These are phyloP conservation scores for Caenorhabditis sp. DNA, from an alignment of 2,888 invertebrate species.

Conservation along the genomic window DNA sequence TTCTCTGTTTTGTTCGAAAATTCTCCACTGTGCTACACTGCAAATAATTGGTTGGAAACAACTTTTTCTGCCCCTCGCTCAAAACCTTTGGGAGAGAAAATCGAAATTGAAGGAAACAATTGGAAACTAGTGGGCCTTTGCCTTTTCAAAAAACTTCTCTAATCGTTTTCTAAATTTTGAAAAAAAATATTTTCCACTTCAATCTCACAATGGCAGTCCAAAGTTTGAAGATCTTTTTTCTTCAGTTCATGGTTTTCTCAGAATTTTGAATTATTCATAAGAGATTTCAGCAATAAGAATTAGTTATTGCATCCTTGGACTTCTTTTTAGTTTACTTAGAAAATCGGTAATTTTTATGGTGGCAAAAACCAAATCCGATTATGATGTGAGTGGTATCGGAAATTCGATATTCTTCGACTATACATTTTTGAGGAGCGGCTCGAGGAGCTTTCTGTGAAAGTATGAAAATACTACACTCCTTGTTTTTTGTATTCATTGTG, in stretches of 20 bases:
- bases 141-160: constrained; percentile 51
- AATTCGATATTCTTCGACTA: constrained; percentile 23
- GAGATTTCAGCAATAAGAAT: constrained; percentile 1
- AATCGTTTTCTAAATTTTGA: constrained; percentile 18
- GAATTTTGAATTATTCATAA: constrained; percentile 36
- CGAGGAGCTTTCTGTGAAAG: no score
- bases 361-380: constrained; percentile 31
- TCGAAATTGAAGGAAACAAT: constrained; percentile 32
- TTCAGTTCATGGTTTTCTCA: neutral
- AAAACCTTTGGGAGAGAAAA: constrained; percentile 13
- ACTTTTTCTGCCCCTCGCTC: constrained; percentile 9
- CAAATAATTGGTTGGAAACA: constrained; percentile 47
- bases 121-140: constrained; percentile 4
- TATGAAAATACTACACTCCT: neutral
- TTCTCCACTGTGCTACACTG: constrained; percentile 27
- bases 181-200: neutral
- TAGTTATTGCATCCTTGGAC: constrained; percentile 3
- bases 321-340: neutral
- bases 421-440: neutral
- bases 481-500: neutral
- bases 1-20: constrained; percentile 10
- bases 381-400: constrained; percentile 4
- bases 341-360: constrained; percentile 23
- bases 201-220: neutral
- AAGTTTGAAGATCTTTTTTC: no score